Conservation (phyloP, 2,797 vertebrate species). For the Falco columbarius region DNA sequence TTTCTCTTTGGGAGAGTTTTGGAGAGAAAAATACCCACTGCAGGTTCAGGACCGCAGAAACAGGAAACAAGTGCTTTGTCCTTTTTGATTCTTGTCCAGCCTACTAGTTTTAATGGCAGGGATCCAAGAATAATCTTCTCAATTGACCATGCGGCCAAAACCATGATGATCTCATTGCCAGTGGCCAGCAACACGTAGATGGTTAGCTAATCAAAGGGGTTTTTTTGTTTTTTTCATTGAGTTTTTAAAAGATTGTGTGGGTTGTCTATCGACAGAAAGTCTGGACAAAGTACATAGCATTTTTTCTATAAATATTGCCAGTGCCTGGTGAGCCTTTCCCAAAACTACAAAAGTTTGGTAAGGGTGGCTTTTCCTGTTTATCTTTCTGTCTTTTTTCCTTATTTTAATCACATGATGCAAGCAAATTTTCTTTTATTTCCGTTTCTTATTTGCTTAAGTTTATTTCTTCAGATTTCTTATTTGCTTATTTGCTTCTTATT, state of each 20-base stretch:
- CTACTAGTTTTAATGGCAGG: background rate
- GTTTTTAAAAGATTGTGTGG: background rate
- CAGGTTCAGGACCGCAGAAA: background rate
- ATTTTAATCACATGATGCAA: background rate
- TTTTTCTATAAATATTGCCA: background rate
- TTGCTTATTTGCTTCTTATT: background rate
- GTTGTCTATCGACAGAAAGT: background rate
- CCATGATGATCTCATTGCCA: constrained; percentile 14
- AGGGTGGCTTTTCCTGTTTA: background rate
- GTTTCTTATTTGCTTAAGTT: background rate
- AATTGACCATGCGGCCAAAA: background rate
- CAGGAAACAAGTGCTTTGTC: constrained; percentile 57
- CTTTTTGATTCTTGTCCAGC: constrained; percentile 38
- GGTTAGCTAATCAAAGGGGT: background rate
- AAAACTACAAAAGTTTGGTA: background rate
- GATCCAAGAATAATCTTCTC: constrained; percentile 56
- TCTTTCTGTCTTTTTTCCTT: background rate
- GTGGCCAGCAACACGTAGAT: background rate
- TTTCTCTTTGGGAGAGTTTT: background rate
- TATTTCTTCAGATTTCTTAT: constrained; percentile 1
- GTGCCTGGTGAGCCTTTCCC: background rate
- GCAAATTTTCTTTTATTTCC: background rate
- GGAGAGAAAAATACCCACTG: background rate
- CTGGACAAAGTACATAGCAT: background rate
- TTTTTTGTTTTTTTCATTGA: background rate